A percentile compares a stretch with the other conserved stretches of the same genome.
Conservation (phyloP, 1,140 invertebrate genomes). For the Parapsyche elsis region DNA sequence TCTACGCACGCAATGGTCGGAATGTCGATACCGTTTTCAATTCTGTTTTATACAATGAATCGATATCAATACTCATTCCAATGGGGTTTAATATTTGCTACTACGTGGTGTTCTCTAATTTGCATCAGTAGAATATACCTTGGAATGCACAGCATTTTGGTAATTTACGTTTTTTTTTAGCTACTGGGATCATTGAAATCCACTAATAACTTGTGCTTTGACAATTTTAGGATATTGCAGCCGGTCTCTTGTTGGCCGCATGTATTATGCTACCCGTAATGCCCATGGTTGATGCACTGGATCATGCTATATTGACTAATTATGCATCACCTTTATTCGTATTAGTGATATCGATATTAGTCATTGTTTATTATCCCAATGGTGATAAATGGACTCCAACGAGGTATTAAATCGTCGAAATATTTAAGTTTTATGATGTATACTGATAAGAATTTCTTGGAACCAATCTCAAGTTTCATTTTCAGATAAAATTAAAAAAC, state of each 20-base stretch:
- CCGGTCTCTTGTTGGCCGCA: slow-evolving; percentile 76
- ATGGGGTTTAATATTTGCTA: slow-evolving; percentile 68
- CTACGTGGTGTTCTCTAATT: slow-evolving; percentile 79
- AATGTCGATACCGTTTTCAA: slow-evolving; percentile 85
- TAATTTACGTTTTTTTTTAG: slow-evolving; percentile 59
- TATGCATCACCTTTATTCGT: slow-evolving; percentile 75
- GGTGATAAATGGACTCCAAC: slow-evolving; percentile 86
- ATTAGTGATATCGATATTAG: slow-evolving; percentile 71
- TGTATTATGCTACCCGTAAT: slow-evolving; percentile 77
- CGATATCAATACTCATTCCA: slow-evolving; percentile 80
- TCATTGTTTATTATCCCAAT: slow-evolving; percentile 79
- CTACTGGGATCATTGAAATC: not conserved
- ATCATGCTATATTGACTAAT: slow-evolving; percentile 78
- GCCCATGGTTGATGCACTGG: slow-evolving; percentile 78
- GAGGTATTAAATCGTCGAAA: slow-evolving; percentile 66
- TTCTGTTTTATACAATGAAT: slow-evolving; percentile 82
- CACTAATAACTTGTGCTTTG: not conserved
- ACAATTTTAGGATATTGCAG: slow-evolving; percentile 80
- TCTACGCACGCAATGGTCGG: slow-evolving; percentile 94
- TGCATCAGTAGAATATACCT: slow-evolving; percentile 89
- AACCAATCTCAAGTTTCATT: too few relatives aligned
- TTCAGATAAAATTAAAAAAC: not conserved
- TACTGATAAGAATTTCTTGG: not conserved
- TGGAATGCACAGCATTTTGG: slow-evolving; percentile 91
- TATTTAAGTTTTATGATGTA: not conserved